These are phyloP conservation scores for Dendrolimus kikuchii DNA, from an alignment of 1,140 invertebrate genomes.

Conservation along the genomic window DNA sequence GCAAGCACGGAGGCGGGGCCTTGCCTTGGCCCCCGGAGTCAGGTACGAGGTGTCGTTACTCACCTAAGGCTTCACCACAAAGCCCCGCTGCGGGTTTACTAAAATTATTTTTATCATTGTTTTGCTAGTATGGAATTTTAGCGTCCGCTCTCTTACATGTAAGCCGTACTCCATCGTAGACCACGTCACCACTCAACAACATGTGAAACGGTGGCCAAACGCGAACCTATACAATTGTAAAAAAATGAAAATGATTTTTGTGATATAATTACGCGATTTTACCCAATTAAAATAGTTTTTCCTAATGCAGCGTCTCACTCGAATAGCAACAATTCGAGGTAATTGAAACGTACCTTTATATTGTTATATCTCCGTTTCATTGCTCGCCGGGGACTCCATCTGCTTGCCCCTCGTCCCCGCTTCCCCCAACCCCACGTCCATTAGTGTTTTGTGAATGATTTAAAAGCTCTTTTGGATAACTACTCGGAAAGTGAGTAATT, in stretches of 20 bases:
- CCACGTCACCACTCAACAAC: no score
- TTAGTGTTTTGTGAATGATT: constrained; percentile 73
- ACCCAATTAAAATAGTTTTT: constrained; percentile 5
- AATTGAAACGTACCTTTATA: constrained; percentile 66
- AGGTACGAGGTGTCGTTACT: no score
- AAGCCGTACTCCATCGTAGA: no score
- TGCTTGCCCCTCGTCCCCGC: constrained; percentile 31
- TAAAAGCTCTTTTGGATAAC: constrained; percentile 72
- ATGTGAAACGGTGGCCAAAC: no score
- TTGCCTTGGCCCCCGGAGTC: no score
- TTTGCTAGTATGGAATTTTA: no score
- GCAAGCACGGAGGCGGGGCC: no score
- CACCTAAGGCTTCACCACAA: no score
- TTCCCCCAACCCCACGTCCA: constrained; percentile 54
- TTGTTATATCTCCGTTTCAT: constrained; percentile 70
- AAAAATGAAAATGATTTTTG: background rate
- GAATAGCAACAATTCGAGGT: constrained; percentile 57
- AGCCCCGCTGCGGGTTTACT: no score
- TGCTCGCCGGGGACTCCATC: constrained; percentile 63
- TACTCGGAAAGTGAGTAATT: constrained; percentile 72
- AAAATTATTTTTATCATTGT: no score
- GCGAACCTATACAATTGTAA: no score
- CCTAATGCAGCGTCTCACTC: constrained; percentile 14
- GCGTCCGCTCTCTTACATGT: no score
- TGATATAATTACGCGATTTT: constrained; percentile 8